Evolutionary conservation across 2,888 invertebrate species (phyloP).

Genomic region (Torymus tubicola): DNA sequence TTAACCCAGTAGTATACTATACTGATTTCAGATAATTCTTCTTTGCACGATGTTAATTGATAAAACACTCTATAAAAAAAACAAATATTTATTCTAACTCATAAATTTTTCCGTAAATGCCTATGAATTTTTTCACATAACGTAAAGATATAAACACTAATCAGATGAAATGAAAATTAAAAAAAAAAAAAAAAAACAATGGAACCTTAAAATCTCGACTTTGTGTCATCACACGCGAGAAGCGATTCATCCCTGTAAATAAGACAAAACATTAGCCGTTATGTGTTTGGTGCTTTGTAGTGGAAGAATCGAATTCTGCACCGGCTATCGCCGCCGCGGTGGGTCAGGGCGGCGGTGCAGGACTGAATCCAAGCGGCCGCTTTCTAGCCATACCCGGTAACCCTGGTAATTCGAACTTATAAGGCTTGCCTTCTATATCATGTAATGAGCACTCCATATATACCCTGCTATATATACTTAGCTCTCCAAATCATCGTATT

Average conservation of each 20-base stretch:
- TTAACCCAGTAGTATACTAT: slow-evolving; percentile 35
- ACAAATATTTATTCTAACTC: background rate
- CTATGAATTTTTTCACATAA: background rate
- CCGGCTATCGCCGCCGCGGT: slow-evolving; percentile 71
- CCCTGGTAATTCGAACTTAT: slow-evolving; percentile 55
- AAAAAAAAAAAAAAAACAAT: no score
- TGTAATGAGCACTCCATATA: slow-evolving; percentile 43
- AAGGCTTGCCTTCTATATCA: slow-evolving; percentile 52
- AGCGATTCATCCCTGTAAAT: slow-evolving; percentile 61
- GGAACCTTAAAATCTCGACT: slow-evolving; percentile 21
- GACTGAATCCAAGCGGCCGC: slow-evolving; percentile 77
- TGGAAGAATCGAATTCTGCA: slow-evolving; percentile 75
- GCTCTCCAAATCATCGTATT: slow-evolving; percentile 37
- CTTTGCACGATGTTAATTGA: slow-evolving; percentile 29
- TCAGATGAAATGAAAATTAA: slow-evolving; percentile 20
- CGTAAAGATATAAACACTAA: slow-evolving; percentile 5
- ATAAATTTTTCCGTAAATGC: background rate
- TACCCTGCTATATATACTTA: slow-evolving; percentile 43
- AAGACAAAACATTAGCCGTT: slow-evolving; percentile 65
- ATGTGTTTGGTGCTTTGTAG: slow-evolving; percentile 67
- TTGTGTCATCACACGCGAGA: slow-evolving; percentile 8
- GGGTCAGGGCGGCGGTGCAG: slow-evolving; percentile 62
- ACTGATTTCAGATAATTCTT: slow-evolving; percentile 7
- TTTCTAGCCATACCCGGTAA: slow-evolving; percentile 83
- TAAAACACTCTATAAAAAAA: slow-evolving; percentile 12